Conservation (phyloP, 2,113 vertebrate species). For the Lucifuga dentata region DNA sequence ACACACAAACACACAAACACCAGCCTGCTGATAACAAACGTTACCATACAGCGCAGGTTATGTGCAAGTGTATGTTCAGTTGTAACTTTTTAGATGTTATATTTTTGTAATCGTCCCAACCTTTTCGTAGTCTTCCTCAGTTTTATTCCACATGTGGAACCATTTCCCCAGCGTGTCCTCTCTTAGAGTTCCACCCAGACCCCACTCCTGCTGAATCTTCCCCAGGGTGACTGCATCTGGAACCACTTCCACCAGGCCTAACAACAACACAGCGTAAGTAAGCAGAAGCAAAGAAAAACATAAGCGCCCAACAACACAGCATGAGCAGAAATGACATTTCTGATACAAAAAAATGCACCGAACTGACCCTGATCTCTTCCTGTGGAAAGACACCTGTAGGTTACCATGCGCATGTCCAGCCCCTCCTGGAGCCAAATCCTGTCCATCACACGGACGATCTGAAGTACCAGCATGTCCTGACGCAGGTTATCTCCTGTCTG, state of each 20-base stretch:
- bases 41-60: no score
- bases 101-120: constrained; percentile 61
- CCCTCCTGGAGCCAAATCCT: constrained; percentile 93
- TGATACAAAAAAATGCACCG: not conserved
- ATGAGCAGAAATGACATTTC: no score
- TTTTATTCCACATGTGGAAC: constrained; percentile 93
- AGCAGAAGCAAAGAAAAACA: not conserved
- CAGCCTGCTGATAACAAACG: no score
- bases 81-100: not conserved
- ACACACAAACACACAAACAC: no score
- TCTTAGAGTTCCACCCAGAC: constrained; percentile 90
- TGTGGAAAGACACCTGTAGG: constrained; percentile 92
- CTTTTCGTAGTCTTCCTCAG: constrained; percentile 91
- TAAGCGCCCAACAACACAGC: not conserved
- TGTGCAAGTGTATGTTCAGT: no score
- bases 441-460: constrained; percentile 95
- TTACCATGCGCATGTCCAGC: constrained; percentile 95
- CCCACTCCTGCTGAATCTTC: constrained; percentile 94
- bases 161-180: constrained; percentile 93
- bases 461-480: constrained; percentile 97
- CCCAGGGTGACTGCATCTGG: constrained; percentile 92
- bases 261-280: not conserved
- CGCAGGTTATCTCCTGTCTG: constrained; percentile 94
- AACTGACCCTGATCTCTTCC: constrained; percentile 87
- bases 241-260: constrained; percentile 96